These are phyloP conservation scores for Ictidomys tridecemlineatus DNA, from an alignment of 2,113 vertebrate genomes.

Conservation along the genomic window DNA sequence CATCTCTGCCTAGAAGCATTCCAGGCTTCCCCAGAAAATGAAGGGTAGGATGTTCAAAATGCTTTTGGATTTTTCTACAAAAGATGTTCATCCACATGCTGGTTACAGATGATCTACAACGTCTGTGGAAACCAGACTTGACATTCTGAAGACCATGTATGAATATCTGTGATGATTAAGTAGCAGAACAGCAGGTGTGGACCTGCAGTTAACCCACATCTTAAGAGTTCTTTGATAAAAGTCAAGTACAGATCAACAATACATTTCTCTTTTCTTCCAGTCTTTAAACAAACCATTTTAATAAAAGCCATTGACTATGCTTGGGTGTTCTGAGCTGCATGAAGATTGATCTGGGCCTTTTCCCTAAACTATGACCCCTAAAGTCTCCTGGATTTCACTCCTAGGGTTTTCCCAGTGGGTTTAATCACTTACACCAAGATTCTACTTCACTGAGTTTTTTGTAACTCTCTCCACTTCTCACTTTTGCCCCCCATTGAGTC, in stretches of 20 bases:
- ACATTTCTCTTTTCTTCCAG: background rate
- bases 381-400: background rate
- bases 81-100: background rate
- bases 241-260: background rate
- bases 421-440: background rate
- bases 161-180: background rate
- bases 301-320: background rate
- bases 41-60: background rate
- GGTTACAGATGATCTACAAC: background rate
- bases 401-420: background rate
- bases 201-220: background rate
- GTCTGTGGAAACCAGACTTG: background rate
- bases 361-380: background rate
- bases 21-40: background rate
- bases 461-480: background rate
- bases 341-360: too few species aligned
- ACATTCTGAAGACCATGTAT: background rate
- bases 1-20: background rate
- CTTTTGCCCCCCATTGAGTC: background rate
- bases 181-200: background rate
- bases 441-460: background rate
- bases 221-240: background rate
- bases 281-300: background rate
- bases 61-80: background rate
- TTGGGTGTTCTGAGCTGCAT: background rate